A percentile compares a stretch with the other conserved stretches of the same genome.
Evolutionary conservation across 2,888 invertebrate genomes (phyloP).

Genomic region (Amitus sp.): DNA sequence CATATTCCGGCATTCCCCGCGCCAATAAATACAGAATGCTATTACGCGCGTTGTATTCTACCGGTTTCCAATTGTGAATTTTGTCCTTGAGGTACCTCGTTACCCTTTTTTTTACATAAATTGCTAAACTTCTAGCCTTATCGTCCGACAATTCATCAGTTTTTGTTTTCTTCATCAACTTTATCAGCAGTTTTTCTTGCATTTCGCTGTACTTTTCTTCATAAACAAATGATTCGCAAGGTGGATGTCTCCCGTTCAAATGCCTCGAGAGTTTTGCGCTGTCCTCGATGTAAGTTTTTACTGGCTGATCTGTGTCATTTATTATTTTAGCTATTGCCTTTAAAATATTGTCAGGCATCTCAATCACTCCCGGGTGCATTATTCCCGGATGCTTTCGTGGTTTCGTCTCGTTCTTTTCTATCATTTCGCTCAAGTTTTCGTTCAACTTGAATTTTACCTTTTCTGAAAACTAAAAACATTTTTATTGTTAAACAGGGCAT

Average conservation of each 20-base stretch:
- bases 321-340: slow-evolving; percentile 69
- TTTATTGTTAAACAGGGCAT: slow-evolving; percentile 9
- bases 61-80: slow-evolving; percentile 79
- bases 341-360: slow-evolving; percentile 72
- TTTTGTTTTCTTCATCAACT: too few relatives aligned
- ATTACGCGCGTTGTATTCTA: slow-evolving; percentile 75
- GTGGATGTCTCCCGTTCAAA: slow-evolving; percentile 73
- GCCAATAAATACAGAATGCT: slow-evolving; percentile 77
- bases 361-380: slow-evolving; percentile 67
- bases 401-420: slow-evolving; percentile 70
- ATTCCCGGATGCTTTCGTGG: slow-evolving; percentile 81
- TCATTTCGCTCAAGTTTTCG: slow-evolving; percentile 66
- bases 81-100: slow-evolving; percentile 70
- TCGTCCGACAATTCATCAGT: slow-evolving; percentile 64
- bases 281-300: slow-evolving; percentile 68
- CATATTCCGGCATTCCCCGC: slow-evolving; percentile 81
- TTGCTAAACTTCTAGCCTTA: slow-evolving; percentile 48
- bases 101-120: too few relatives aligned
- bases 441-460: slow-evolving; percentile 67
- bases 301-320: slow-evolving; percentile 55
- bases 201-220: slow-evolving; percentile 60
- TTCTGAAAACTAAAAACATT: slow-evolving; percentile 50
- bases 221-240: slow-evolving; percentile 72
- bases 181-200: slow-evolving; percentile 39
- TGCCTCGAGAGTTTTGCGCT: slow-evolving; percentile 70